Evolutionary conservation across 1,140 invertebrate genomes (phyloP).

Genomic region (Semibalanus balanoides): DNA sequence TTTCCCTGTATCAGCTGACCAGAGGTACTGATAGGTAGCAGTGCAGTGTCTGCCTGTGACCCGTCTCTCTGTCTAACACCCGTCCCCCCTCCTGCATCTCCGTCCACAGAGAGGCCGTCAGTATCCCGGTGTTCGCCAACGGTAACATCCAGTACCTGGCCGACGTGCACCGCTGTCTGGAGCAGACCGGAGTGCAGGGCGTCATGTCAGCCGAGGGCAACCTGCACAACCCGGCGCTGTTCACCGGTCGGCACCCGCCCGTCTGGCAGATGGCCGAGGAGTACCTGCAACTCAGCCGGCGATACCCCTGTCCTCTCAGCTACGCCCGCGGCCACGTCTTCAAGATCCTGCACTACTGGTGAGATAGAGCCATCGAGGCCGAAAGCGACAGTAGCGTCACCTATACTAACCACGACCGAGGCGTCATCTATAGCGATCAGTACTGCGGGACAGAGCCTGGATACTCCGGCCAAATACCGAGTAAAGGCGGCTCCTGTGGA

Average conservation of each 20-base stretch:
- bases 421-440: no score
- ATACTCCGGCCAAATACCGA: no score
- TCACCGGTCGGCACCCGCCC: slow-evolving; percentile 51
- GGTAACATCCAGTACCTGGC: slow-evolving; percentile 88
- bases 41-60: no score
- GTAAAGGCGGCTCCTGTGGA: no score
- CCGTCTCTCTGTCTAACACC: no score
- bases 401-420: no score
- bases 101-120: slow-evolving; percentile 58
- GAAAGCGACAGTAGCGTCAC: no score
- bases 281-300: slow-evolving; percentile 68
- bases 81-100: no score
- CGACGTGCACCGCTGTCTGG: slow-evolving; percentile 73
- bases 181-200: slow-evolving; percentile 54
- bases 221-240: slow-evolving; percentile 86
- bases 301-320: slow-evolving; percentile 76
- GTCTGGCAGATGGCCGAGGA: slow-evolving; percentile 79
- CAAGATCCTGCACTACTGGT: slow-evolving; percentile 93
- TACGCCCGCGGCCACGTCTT: slow-evolving; percentile 90
- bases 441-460: no score
- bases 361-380: slow-evolving; percentile 20
- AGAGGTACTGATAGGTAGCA: no score
- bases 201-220: slow-evolving; percentile 82
- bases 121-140: slow-evolving; percentile 91
- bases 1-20: no score